Evolutionary conservation across 2,888 invertebrate species (phyloP), one percentile per base, ranked within the genome.

Genomic region (Dendrolimus houi): DNA sequence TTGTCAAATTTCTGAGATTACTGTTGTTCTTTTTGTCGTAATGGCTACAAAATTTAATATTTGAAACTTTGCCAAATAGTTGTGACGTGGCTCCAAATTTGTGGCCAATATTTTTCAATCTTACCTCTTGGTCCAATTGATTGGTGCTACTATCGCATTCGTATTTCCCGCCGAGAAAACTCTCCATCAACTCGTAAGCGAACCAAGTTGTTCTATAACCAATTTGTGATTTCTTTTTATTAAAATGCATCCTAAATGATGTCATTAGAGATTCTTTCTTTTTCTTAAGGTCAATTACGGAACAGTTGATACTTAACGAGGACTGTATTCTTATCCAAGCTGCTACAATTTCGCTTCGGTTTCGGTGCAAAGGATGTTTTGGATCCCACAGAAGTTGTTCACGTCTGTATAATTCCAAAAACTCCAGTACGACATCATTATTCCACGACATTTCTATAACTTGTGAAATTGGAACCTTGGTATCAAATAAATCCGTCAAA

Each of bases 201-300:
- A 89, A 90, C 90, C 91, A 90, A 58, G 75, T 74, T 29, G 81
- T 79, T 13, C 74, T 79, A 70, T 83, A 86, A 13, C 68, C 66
- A 41, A 70, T 73, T 56, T 67, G 73, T 10, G 66, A 56, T 41
- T 56, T 81, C 69, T 83, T 85, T 68, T 77, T 86, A 41, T 77
- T 74, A 52, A 71, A 69, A 64, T 85, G 82, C 70, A 79, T 74
- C 64, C 89, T 75, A 64, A 84, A 90, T 2, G 85, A 79, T 7
- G 89, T 82, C 90, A 90, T 89, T 59, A 91, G 62, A 1, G 85
- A 86, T 63, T 90, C 90, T 62, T 88, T 90, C 71, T 91, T 90
- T 71, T 75, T 87, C 71, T 91, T 91, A 40, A 90, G 68, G 60
- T 84, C 83, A 58, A 64, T 64, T 55, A 89, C 67, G 17, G 85